Conservation (phyloP, 2,888 invertebrate species). For the Timandra comae region DNA sequence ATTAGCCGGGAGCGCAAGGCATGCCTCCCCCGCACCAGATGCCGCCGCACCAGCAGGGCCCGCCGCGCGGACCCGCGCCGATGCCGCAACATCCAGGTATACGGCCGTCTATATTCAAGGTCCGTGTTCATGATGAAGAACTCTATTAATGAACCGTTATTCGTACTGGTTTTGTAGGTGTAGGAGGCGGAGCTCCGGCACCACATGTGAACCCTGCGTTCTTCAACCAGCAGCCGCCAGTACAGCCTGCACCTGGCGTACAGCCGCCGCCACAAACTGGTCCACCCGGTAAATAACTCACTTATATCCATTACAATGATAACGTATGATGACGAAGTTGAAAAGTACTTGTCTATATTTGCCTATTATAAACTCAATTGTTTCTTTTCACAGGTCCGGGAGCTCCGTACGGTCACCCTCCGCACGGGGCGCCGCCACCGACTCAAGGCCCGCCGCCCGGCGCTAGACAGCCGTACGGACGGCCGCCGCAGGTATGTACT, state of each 20-base stretch:
- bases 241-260: constrained; percentile 32
- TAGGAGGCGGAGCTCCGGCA: constrained; percentile 82
- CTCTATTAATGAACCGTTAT: too few relatives aligned
- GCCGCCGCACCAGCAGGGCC: constrained; percentile 51
- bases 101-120: too few relatives aligned
- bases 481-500: constrained; percentile 78
- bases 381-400: constrained; percentile 70
- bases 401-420: constrained; percentile 80
- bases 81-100: constrained; percentile 66
- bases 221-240: constrained; percentile 84
- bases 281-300: constrained; percentile 70
- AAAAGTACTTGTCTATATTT: too few relatives aligned
- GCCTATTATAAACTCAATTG: constrained; percentile 33
- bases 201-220: constrained; percentile 98
- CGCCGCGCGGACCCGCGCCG: constrained; percentile 57
- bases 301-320: too few relatives aligned
- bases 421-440: constrained; percentile 80
- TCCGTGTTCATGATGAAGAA: too few relatives aligned
- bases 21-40: constrained; percentile 57
- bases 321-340: too few relatives aligned
- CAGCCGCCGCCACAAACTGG: constrained; percentile 80
- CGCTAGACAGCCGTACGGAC: constrained; percentile 75
- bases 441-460: constrained; percentile 79
- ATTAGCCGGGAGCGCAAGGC: constrained; percentile 42
- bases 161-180: constrained; percentile 28